Evolutionary conservation across 2,113 vertebrate genomes (phyloP).

Genomic region (Gymnarchus niloticus): DNA sequence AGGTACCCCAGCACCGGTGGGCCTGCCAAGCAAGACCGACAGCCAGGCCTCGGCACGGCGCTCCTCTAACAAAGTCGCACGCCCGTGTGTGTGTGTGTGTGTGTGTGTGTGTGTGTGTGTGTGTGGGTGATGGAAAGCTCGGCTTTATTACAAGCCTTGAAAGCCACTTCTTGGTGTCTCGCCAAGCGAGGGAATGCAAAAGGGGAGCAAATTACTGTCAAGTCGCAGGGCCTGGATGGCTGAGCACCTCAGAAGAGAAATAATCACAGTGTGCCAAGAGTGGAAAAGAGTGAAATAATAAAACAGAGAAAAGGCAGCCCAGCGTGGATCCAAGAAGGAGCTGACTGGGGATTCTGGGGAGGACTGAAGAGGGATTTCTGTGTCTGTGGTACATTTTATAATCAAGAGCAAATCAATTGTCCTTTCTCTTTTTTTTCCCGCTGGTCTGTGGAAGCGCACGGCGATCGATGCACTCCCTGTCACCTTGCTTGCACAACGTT

Average conservation of each 20-base stretch:
- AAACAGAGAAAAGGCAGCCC: neutral
- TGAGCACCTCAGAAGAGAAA: slow-evolving; percentile 23
- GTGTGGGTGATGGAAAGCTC: slow-evolving; percentile 32
- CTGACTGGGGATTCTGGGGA: neutral
- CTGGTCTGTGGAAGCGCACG: neutral
- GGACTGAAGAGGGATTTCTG: slow-evolving; percentile 8
- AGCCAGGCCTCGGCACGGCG: neutral
- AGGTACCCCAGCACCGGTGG: neutral
- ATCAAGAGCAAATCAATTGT: slow-evolving; percentile 24
- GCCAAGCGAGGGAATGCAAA: slow-evolving; percentile 35
- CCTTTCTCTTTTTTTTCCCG: slow-evolving; percentile 14
- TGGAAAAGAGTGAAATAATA: slow-evolving; percentile 18
- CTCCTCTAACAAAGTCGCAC: neutral
- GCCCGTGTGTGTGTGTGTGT: slow-evolving; percentile 20
- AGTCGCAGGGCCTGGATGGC: neutral
- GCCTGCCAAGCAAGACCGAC: neutral
- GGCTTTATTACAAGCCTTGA: slow-evolving; percentile 28
- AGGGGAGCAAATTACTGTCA: slow-evolving; percentile 36
- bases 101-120: slow-evolving; percentile 17
- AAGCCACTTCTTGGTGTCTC: slow-evolving; percentile 39
- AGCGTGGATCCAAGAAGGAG: slow-evolving; percentile 21
- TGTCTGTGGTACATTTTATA: slow-evolving; percentile 29
- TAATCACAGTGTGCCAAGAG: slow-evolving; percentile 32
- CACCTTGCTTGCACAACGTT: slow-evolving; percentile 29
- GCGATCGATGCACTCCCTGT: slow-evolving; percentile 21